Base-by-base conservation (phyloP, 2,888 invertebrate species). In the Nemurella pictetii region DNA sequence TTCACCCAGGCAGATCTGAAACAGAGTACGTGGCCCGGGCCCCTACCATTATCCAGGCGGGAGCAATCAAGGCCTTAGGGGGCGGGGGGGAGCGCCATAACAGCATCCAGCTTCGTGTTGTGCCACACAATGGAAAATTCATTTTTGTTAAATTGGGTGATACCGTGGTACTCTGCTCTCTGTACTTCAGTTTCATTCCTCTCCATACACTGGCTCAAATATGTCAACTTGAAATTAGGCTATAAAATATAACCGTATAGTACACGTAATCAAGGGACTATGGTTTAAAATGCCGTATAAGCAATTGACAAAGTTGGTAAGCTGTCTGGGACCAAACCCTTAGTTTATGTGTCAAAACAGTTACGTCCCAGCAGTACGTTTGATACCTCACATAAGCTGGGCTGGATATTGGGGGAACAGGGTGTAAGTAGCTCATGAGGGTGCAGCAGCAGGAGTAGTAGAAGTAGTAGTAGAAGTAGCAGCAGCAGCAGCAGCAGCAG, bases 291-390 rank as follows among this genome's bases (percentile, higher is more conserved):
- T 55, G 55, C 55, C 20, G 20, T 55, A 55, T 55, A 55, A 30
- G 15, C 26, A 81, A 30, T 81, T 30, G 27, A 27, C 82, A 36
- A 82, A 82, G 55, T 82, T 82, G 3, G 20, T 82, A 82, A 82
- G 82, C 82, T 82, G 82, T 26, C 55, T 82, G 28, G 28, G 27
- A n/a, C n/a, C 78, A 27, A 26, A 32, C 26, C 75, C 35, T 36
- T 85, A 85, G 85, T 85, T 85, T 85, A 85, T 85, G 85, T 85
- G 85, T 83, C 83, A 80, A 83, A 83, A 83, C 83, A 85, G 83
- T 83, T 85, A 30, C 72, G 73, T 77, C 83, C 80, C 55, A 55
- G 12, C 55, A 55, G 55, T 55, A 20, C 20, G 55, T 55, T 55
- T 55, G 15, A 55, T 55, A 55, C 20, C 55, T 55, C 55, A 55